Percentiles rank a stretch among this genome's conserved stretches.
Conservation (phyloP, 2,113 vertebrate genomes). For the Ploceus nigricollis region DNA sequence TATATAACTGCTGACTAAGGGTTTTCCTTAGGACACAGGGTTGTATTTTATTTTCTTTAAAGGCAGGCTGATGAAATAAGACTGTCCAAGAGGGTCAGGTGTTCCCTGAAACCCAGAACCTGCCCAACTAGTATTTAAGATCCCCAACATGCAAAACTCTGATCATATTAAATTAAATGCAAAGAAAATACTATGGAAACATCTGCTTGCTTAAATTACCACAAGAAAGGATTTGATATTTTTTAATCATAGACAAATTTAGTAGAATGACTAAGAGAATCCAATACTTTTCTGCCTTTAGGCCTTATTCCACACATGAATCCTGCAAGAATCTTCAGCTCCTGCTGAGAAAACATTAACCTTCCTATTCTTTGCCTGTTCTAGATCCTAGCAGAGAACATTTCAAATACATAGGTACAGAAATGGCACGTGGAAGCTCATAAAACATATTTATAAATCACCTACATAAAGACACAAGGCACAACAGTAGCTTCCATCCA, state of each 20-base stretch:
- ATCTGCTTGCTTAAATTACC: conserved; percentile 2
- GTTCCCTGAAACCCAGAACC: not conserved
- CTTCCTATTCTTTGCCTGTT: not conserved
- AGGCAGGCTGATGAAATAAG: not conserved
- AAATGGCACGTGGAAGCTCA: not conserved
- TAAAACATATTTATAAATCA: not conserved
- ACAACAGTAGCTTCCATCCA: not conserved
- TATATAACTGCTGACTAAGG: not conserved
- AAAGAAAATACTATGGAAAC: conserved; percentile 46
- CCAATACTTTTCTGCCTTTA: not conserved
- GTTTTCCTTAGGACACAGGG: not conserved
- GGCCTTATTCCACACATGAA: not conserved
- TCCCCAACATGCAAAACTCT: not conserved
- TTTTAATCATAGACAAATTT: not conserved
- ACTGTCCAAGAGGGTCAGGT: not conserved
- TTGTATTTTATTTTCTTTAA: not conserved
- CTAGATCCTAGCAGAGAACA: not conserved
- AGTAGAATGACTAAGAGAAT: not conserved
- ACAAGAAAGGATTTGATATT: conserved; percentile 24
- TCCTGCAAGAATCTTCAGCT: not conserved
- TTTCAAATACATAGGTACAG: not conserved
- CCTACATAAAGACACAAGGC: not conserved
- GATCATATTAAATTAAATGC: not conserved
- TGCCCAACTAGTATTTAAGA: conserved; percentile 27
- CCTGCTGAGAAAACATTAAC: not conserved